Base-by-base conservation (phyloP, 1,140 invertebrate species). In the Dendroctonus ponderosae region DNA sequence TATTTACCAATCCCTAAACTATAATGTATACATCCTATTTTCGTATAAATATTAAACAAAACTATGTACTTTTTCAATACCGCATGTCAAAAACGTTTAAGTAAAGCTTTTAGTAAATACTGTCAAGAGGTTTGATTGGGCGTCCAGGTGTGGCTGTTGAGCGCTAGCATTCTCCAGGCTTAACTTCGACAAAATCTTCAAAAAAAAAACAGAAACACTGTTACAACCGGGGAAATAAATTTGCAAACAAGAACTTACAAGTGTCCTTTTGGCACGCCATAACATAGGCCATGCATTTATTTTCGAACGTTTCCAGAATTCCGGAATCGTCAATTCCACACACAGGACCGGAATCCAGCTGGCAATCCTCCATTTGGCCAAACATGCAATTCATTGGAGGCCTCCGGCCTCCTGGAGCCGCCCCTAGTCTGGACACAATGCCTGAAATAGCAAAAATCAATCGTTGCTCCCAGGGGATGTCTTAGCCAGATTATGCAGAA, bases 291-390 rank as follows among this genome's bases (percentile, higher is more conserved):
- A 82, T 80, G 60, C 82, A 84, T 7, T 82, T 62, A 7, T 80
- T 82, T n/a, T 80, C 79, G 67, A 84, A 84, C 1, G 81, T 83
- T 60, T 77, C 66, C 8, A 81, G 80, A 0, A 80, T 77, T 12
- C 82, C 82, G 0, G 80, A 72, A 0, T 79, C 82, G 69, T 83
- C 81, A 40, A 84, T 81, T 0, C 80, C 82, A 68, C 83, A 84
- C 0, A 84, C 80, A 0, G 83, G 82, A 0, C 82, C 82, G 0
- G 77, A 76, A 5, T 80, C 77, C 0, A 80, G 74, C 5, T 80
- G 72, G 39, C 73, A 79, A 5, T 50, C 53, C n/a, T 48, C 53
- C 62, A 65, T 52, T 64, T 79, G 79, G 39, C 76, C 66, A 0
- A 76, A 78, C n/a, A 81, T 77, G 68, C 82, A 84, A 0, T 81